Evolutionary conservation across 2,113 vertebrate species (phyloP).

Genomic region (Lynx canadensis): DNA sequence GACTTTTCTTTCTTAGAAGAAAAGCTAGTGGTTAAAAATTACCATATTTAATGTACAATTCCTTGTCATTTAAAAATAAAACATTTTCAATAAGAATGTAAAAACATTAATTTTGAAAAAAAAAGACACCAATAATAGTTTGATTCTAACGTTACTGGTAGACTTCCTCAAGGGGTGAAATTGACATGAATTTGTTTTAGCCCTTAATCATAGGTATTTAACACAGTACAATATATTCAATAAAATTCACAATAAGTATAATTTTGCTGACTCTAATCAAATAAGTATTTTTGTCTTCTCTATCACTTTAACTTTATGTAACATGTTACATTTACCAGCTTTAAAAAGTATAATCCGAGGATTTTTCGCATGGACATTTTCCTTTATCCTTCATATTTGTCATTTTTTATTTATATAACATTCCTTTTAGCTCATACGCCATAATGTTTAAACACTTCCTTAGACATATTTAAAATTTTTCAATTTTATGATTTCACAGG

Average conservation of each 20-base stretch:
- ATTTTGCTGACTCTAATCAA: background rate
- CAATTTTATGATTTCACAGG: background rate
- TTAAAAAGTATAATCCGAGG: background rate
- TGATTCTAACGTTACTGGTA: background rate
- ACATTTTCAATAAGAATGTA: background rate
- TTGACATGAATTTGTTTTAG: background rate
- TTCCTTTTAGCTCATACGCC: background rate
- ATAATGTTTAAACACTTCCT: background rate
- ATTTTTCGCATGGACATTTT: background rate
- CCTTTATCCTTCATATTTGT: background rate
- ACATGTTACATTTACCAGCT: background rate
- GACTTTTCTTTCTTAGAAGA: background rate
- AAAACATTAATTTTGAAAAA: background rate
- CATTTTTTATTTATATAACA: background rate
- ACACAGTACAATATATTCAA: background rate
- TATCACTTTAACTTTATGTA: background rate
- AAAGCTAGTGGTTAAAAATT: background rate
- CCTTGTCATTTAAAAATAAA: background rate
- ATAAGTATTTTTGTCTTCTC: background rate
- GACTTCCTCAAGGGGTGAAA: background rate
- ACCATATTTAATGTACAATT: background rate
- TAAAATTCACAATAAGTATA: background rate
- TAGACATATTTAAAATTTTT: conserved; percentile 1
- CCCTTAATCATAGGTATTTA: background rate
- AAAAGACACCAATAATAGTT: background rate